Percentiles rank a stretch among this genome's conserved stretches.
Conservation (phyloP, 64 coral and sea anemone species). For the Actinia tenebrosa region DNA sequence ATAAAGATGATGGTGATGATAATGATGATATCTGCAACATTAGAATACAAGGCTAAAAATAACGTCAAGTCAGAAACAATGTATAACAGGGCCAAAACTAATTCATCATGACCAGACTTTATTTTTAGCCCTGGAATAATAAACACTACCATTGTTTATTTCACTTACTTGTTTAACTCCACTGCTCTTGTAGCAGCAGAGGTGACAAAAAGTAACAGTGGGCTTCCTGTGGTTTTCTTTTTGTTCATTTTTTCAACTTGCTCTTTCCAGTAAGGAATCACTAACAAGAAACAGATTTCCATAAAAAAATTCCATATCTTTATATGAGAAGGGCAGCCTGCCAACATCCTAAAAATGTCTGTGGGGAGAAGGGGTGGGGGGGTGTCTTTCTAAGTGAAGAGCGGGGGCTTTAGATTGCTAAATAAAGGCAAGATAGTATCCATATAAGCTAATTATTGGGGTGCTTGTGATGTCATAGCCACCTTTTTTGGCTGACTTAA, state of each 20-base stretch:
- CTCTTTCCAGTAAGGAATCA: constrained; percentile 76
- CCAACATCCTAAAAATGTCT: constrained; percentile 36
- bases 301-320: background rate
- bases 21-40: background rate
- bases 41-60: too few relatives aligned
- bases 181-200: constrained; percentile 75
- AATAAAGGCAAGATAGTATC: too few relatives aligned
- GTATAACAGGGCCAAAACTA: too few relatives aligned
- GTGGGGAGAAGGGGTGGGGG: constrained; percentile 1
- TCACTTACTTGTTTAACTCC: constrained; percentile 73
- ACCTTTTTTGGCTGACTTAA: too few relatives aligned
- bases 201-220: constrained; percentile 65
- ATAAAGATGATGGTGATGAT: background rate
- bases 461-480: too few relatives aligned
- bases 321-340: constrained; percentile 28
- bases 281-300: constrained; percentile 34
- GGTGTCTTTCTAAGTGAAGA: too few relatives aligned
- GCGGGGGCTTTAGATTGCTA: too few relatives aligned
- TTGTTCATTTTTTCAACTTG: constrained; percentile 60
- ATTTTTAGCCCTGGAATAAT: too few relatives aligned
- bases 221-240: constrained; percentile 59
- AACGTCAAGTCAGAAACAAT: too few relatives aligned
- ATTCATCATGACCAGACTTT: too few relatives aligned
- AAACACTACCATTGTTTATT: too few relatives aligned
- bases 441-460: too few relatives aligned